phyloP scores from a whole-genome alignment of 1,140 invertebrate species.

The Himalopsyche phryganea region DNA sequence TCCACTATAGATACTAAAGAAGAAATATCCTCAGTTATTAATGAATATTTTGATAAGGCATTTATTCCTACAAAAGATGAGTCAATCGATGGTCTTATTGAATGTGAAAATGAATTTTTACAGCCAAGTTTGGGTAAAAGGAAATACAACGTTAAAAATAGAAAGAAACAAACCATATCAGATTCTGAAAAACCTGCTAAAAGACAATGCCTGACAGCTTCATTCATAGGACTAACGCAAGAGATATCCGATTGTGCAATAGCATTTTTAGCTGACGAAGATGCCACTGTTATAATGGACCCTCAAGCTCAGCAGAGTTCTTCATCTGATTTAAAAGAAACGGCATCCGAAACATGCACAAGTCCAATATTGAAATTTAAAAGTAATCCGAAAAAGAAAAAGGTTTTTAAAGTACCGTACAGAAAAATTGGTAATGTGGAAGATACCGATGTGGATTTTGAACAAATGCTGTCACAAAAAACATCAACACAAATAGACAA shows the following conservation, averaged over 20 bases:
- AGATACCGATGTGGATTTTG: background rate
- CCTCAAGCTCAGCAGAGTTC: slow-evolving; percentile 35
- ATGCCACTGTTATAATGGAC: slow-evolving; percentile 34
- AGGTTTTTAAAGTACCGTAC: slow-evolving; percentile 38
- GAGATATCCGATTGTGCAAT: slow-evolving; percentile 42
- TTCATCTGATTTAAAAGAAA: slow-evolving; percentile 31
- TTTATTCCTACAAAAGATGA: slow-evolving; percentile 34
- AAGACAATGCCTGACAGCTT: no score
- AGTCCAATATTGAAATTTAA: slow-evolving; percentile 47
- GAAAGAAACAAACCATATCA: background rate
- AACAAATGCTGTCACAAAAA: slow-evolving; percentile 35
- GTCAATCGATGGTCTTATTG: slow-evolving; percentile 8
- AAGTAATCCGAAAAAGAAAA: slow-evolving; percentile 40
- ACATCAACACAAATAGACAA: slow-evolving; percentile 15
- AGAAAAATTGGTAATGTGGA: slow-evolving; percentile 6
- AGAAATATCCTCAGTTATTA: no score
- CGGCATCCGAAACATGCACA: slow-evolving; percentile 37
- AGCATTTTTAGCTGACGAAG: slow-evolving; percentile 28
- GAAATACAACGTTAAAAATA: background rate
- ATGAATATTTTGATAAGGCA: no score
- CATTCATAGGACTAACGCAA: slow-evolving; percentile 23
- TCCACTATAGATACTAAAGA: no score
- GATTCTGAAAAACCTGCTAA: background rate
- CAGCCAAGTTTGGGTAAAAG: no score
- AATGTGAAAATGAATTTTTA: no score